Conservation (phyloP, 2,797 vertebrate species). For the Tenualosa thibaudeaui region DNA sequence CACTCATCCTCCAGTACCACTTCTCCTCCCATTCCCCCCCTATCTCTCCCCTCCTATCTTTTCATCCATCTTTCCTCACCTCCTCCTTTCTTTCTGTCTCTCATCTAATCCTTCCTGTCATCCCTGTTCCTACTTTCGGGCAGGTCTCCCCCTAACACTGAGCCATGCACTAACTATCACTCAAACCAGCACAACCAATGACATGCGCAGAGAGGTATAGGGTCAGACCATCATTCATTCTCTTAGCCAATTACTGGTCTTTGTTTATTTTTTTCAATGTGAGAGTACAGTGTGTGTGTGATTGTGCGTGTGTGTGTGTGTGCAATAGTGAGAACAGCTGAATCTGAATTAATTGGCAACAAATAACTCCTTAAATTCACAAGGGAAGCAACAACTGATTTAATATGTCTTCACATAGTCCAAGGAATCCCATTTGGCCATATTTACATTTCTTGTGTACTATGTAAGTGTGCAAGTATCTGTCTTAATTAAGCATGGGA, state of each 20-base stretch:
- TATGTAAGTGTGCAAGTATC: background rate
- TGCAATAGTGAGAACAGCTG: background rate
- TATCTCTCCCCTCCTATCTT: constrained; percentile 38
- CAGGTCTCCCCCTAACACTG: constrained; percentile 11
- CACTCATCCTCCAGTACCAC: constrained; percentile 5
- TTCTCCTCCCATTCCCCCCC: constrained; percentile 33
- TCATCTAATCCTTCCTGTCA: constrained; percentile 47
- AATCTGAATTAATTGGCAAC: background rate
- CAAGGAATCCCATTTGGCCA: background rate
- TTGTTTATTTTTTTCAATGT: background rate
- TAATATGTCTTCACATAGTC: background rate
- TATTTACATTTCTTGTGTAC: background rate
- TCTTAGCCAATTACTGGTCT: constrained; percentile 23
- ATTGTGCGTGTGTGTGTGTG: background rate
- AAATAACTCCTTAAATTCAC: background rate
- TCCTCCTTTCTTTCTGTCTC: constrained; percentile 58
- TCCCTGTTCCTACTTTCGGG: constrained; percentile 36
- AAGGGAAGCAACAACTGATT: background rate
- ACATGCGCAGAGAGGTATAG: background rate
- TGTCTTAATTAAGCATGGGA: background rate
- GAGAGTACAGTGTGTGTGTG: background rate
- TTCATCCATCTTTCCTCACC: constrained; percentile 42
- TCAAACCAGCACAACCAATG: background rate
- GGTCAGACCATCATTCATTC: constrained; percentile 19
- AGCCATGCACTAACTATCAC: background rate